A percentile compares a stretch with the other conserved stretches of the same genome.
These are phyloP conservation scores for Myotis vivesi DNA, from an alignment of 2,797 vertebrate species.

Conservation along the genomic window DNA sequence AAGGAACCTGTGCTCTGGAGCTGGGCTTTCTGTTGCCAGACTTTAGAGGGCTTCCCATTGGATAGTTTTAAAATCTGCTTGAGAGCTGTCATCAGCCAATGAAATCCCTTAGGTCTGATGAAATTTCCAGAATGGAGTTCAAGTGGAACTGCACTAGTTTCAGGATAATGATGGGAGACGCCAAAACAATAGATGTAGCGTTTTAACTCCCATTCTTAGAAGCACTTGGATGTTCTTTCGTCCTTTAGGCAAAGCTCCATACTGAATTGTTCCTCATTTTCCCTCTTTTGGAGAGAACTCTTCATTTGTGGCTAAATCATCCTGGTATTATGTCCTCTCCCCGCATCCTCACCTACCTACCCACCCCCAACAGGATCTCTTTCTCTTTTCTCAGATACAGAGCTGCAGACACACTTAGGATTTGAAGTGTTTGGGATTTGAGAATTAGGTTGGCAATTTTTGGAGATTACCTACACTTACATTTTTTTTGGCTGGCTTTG, in stretches of 20 bases:
- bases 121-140: conserved; percentile 36
- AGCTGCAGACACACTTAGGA: conserved; percentile 3
- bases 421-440: conserved; percentile 47
- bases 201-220: conserved; percentile 23
- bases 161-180: background rate
- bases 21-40: background rate
- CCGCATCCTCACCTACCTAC: too few relatives aligned
- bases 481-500: conserved; percentile 56
- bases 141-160: background rate
- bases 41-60: background rate
- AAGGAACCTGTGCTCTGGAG: background rate
- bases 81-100: background rate
- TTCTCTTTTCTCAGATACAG: background rate
- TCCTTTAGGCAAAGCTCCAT: background rate
- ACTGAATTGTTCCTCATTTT: background rate
- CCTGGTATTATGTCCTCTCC: background rate
- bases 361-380: background rate
- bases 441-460: conserved; percentile 66
- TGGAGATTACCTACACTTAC: conserved; percentile 58
- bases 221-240: background rate
- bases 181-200: background rate
- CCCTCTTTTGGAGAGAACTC: background rate
- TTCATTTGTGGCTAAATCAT: background rate
- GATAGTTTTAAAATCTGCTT: background rate
- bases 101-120: background rate